Conservation (phyloP, 92 coral and sea anemone genomes). For the Virgularia gustaviana region DNA sequence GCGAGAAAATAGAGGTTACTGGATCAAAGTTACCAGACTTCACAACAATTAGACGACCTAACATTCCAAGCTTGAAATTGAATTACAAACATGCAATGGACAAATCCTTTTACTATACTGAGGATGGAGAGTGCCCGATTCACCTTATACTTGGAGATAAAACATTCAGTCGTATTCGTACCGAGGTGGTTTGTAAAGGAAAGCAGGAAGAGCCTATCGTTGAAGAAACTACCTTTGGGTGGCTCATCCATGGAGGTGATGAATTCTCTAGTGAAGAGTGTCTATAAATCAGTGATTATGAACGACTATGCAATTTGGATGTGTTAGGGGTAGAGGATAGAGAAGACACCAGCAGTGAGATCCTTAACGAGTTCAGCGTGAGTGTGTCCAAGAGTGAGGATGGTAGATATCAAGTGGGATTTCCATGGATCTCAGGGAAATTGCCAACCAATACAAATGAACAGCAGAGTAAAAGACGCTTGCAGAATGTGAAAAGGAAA, state of each 20-base stretch:
- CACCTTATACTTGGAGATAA: slow-evolving; percentile 2
- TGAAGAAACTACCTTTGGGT: slow-evolving; percentile 11
- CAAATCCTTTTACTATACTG: slow-evolving; percentile 3
- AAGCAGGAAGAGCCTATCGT: neutral
- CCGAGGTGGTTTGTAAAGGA: neutral
- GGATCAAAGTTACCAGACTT: slow-evolving; percentile 29
- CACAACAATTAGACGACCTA: slow-evolving; percentile 41
- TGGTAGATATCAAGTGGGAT: slow-evolving; percentile 30
- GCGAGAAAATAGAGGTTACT: slow-evolving; percentile 27
- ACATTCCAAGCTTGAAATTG: slow-evolving; percentile 37
- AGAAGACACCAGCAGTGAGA: neutral
- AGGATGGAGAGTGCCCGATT: neutral
- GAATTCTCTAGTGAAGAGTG: neutral
- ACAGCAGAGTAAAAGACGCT: slow-evolving; percentile 27
- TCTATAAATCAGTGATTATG: neutral
- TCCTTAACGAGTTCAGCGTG: neutral
- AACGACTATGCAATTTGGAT: neutral
- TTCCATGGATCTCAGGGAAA: slow-evolving; percentile 9
- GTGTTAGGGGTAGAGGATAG: slow-evolving; percentile 1
- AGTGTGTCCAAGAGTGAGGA: neutral
- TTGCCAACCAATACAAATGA: slow-evolving; percentile 39
- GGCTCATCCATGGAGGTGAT: slow-evolving; percentile 13
- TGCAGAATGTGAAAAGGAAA: slow-evolving; percentile 40
- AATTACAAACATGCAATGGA: neutral
- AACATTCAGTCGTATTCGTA: neutral